Conservation (phyloP, 2,888 invertebrate genomes). For the Neocrepidodera transversa region DNA sequence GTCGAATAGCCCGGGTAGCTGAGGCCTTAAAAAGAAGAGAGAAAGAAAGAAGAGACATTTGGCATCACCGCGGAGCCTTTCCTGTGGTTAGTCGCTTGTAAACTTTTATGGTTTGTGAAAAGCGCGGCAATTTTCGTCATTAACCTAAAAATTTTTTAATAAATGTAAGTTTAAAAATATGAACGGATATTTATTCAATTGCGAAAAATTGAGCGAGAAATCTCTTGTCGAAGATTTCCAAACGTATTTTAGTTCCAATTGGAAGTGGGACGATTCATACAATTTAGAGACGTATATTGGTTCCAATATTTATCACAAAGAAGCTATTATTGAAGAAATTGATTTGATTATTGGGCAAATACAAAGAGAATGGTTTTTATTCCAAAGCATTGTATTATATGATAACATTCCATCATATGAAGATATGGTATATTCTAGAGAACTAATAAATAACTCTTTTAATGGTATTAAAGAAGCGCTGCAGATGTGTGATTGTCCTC, state of each 20-base stretch:
- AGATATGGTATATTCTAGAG: slow-evolving; percentile 39
- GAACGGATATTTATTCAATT: slow-evolving; percentile 26
- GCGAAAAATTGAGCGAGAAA: slow-evolving; percentile 27
- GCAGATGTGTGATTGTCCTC: slow-evolving; percentile 32
- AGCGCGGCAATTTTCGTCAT: too few relatives aligned
- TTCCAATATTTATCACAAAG: slow-evolving; percentile 35
- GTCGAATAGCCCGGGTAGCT: too few relatives aligned
- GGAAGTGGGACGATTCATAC: not conserved
- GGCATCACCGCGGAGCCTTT: too few relatives aligned
- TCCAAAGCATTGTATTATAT: slow-evolving; percentile 49
- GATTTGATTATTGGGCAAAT: slow-evolving; percentile 37
- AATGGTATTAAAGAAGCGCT: slow-evolving; percentile 40
- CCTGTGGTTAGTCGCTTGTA: too few relatives aligned
- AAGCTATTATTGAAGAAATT: slow-evolving; percentile 45
- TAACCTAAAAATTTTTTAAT: too few relatives aligned
- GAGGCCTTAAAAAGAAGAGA: too few relatives aligned
- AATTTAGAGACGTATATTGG: slow-evolving; percentile 31
- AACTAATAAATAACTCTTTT: slow-evolving; percentile 46
- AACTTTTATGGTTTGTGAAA: too few relatives aligned
- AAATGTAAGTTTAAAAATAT: too few relatives aligned
- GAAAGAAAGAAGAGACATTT: too few relatives aligned
- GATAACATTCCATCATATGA: slow-evolving; percentile 38
- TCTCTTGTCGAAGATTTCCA: slow-evolving; percentile 22
- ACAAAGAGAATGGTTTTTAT: slow-evolving; percentile 48
- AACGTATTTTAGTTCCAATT: slow-evolving; percentile 22